These are phyloP conservation scores for Cynopterus brachyotis DNA, from an alignment of 2,113 vertebrate genomes.

Conservation along the genomic window DNA sequence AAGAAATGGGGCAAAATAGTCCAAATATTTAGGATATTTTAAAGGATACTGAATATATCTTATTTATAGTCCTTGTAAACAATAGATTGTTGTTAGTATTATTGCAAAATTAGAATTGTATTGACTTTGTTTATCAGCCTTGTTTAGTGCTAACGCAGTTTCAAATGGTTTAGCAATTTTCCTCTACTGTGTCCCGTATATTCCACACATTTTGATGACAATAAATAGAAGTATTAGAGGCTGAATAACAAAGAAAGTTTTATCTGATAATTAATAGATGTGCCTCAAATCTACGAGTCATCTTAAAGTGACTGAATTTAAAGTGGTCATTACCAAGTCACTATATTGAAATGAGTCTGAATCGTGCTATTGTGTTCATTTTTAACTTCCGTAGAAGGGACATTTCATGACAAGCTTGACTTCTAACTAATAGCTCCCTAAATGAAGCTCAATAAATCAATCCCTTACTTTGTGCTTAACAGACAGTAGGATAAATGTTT, in stretches of 20 bases:
- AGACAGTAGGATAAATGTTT: not conserved
- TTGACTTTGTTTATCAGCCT: not conserved
- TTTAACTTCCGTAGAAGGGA: not conserved
- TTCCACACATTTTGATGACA: not conserved
- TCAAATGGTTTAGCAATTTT: not conserved
- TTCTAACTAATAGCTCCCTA: not conserved
- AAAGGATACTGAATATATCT: not conserved
- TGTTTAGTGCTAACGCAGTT: not conserved
- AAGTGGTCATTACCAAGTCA: not conserved
- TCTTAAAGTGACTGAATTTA: not conserved
- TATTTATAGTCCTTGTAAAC: not conserved
- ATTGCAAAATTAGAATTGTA: not conserved
- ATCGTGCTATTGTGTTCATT: not conserved
- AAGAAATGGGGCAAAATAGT: not conserved
- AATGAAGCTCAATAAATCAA: slow-evolving; percentile 16
- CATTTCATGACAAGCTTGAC: not conserved
- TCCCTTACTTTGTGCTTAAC: not conserved
- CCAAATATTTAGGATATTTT: not conserved
- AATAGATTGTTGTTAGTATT: not conserved
- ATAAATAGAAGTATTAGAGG: not conserved
- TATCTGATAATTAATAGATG: not conserved
- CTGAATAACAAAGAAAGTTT: not conserved
- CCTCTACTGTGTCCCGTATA: not conserved
- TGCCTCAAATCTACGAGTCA: not conserved
- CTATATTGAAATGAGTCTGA: not conserved